Conservation (phyloP, 2,888 invertebrate species). For the Sesamia inferens region DNA sequence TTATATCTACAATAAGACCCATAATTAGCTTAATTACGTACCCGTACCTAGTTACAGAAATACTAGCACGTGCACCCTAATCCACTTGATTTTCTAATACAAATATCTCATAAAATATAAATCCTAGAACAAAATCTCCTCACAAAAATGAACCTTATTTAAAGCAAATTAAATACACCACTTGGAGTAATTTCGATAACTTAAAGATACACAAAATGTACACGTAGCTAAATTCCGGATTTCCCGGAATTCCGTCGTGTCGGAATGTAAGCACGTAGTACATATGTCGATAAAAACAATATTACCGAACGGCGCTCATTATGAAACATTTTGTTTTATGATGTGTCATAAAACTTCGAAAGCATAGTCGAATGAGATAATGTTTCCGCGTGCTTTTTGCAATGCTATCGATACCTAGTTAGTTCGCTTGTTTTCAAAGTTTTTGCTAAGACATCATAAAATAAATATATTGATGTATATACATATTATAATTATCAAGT, state of each 20-base stretch:
- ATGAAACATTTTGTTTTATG: constrained; percentile 74
- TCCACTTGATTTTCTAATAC: neutral
- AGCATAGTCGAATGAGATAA: constrained; percentile 68
- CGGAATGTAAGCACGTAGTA: constrained; percentile 25
- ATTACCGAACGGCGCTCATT: constrained; percentile 63
- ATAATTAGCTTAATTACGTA: neutral
- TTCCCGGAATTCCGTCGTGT: constrained; percentile 6
- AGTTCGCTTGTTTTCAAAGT: constrained; percentile 7
- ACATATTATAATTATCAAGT: neutral
- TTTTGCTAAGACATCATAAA: neutral
- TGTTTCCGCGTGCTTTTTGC: constrained; percentile 65
- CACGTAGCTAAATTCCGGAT: constrained; percentile 8
- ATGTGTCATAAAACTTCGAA: constrained; percentile 68
- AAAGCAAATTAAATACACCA: neutral
- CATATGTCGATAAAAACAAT: constrained; percentile 29
- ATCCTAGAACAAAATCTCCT: neutral
- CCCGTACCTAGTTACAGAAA: neutral
- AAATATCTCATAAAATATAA: neutral
- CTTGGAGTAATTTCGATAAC: neutral
- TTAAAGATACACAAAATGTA: neutral
- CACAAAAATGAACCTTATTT: neutral
- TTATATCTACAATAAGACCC: neutral
- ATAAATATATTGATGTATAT: neutral
- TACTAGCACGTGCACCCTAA: too few relatives aligned
- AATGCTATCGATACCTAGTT: constrained; percentile 30